phyloP scores from a whole-genome alignment of 2,797 vertebrate genomes.

The Phoeniculus purpureus region DNA sequence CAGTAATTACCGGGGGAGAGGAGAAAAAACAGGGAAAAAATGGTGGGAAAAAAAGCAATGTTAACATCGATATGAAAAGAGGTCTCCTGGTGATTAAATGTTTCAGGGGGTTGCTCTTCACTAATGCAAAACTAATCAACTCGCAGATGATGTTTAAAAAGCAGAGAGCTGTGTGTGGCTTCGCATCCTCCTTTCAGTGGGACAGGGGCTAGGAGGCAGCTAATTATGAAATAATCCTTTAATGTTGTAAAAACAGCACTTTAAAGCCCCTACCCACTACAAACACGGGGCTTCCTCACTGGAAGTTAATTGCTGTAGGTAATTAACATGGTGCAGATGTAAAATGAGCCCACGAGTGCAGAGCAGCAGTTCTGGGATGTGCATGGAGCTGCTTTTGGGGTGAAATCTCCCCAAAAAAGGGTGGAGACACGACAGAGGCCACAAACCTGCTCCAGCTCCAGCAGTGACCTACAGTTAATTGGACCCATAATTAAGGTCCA shows the following conservation, averaged over 20 bases:
- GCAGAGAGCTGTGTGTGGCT: neutral
- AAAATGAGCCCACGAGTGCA: neutral
- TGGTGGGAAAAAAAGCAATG: neutral
- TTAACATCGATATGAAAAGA: slow-evolving; percentile 37
- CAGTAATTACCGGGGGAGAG: neutral
- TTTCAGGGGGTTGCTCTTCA: slow-evolving; percentile 52
- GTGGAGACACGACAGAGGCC: rapidly evolving
- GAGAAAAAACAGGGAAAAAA: neutral
- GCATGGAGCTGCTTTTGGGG: neutral
- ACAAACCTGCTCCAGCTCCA: neutral
- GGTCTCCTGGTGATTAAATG: slow-evolving; percentile 50
- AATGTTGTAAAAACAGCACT: slow-evolving; percentile 49
- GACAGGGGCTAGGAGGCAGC: slow-evolving; percentile 33
- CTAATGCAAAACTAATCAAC: slow-evolving; percentile 60
- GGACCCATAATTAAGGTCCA: neutral
- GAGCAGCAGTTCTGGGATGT: slow-evolving; percentile 22
- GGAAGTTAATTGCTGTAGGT: slow-evolving; percentile 41
- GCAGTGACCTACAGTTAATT: neutral
- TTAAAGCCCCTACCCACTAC: slow-evolving; percentile 36
- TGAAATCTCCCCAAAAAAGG: neutral
- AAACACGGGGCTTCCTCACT: slow-evolving; percentile 23
- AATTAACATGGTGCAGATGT: slow-evolving; percentile 33
- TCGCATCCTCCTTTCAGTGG: slow-evolving; percentile 35
- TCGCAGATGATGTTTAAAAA: slow-evolving; percentile 40
- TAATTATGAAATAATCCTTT: slow-evolving; percentile 59